phyloP scores from a whole-genome alignment of 2,113 vertebrate genomes.

The Elachura formosa region DNA sequence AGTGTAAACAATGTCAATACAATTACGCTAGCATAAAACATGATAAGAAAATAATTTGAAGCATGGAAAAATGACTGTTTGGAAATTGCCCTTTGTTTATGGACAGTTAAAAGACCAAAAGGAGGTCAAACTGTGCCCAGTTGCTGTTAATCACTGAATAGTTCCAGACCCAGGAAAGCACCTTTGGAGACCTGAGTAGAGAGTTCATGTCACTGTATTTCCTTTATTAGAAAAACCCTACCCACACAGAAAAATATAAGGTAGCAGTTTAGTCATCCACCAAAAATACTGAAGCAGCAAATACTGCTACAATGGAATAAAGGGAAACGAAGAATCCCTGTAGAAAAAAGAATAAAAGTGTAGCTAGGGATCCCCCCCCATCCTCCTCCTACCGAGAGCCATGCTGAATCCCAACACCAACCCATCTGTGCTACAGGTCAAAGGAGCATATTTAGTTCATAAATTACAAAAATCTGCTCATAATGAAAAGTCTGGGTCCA shows the following conservation, averaged over 20 bases:
- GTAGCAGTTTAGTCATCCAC: not conserved
- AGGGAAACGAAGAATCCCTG: not conserved
- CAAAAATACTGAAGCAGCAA: not conserved
- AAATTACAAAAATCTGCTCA: not conserved
- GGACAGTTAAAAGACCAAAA: not conserved
- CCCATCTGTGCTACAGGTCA: not conserved
- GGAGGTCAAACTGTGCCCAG: not conserved
- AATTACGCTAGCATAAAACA: not conserved
- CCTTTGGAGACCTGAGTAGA: not conserved
- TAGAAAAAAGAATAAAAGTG: not conserved
- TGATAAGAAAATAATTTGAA: not conserved
- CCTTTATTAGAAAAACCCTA: not conserved
- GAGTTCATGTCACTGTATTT: not conserved
- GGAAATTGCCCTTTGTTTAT: not conserved
- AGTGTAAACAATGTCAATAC: not conserved
- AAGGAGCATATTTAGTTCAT: not conserved
- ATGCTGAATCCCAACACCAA: not conserved
- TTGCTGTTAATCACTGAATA: not conserved
- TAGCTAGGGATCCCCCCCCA: not conserved
- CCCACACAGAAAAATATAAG: not conserved
- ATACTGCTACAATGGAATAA: not conserved
- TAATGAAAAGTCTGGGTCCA: not conserved
- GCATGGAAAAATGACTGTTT: not conserved
- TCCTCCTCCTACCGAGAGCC: not conserved
- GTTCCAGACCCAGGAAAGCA: not conserved